Conservation (phyloP, 2,888 invertebrate genomes). For the Nyleta sp. region DNA sequence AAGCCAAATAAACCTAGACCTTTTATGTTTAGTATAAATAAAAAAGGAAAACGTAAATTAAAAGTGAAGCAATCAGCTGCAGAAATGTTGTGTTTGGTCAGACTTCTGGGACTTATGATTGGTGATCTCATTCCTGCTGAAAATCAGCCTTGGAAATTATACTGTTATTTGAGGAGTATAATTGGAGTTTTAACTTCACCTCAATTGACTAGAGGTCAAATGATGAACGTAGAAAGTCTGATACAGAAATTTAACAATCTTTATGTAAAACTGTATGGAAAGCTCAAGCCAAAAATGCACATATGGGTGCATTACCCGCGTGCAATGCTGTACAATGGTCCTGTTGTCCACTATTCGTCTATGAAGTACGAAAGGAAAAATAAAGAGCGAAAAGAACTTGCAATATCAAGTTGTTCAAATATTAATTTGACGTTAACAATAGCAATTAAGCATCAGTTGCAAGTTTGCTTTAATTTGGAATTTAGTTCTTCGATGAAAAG, state of each 20-base stretch:
- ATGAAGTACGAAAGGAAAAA: slow-evolving; percentile 54
- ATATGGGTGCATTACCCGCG: slow-evolving; percentile 31
- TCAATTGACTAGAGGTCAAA: slow-evolving; percentile 31
- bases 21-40: too few species aligned
- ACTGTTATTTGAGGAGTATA: slow-evolving; percentile 29
- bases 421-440: slow-evolving; percentile 43
- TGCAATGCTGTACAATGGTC: slow-evolving; percentile 30
- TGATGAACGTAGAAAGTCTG: slow-evolving; percentile 17
- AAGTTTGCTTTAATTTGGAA: neutral
- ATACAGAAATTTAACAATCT: slow-evolving; percentile 36
- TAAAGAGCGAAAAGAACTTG: slow-evolving; percentile 48
- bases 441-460: slow-evolving; percentile 25
- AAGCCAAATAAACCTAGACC: neutral
- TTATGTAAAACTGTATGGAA: slow-evolving; percentile 45
- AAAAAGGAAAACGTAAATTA: neutral
- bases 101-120: slow-evolving; percentile 1
- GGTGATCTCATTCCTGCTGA: slow-evolving; percentile 1
- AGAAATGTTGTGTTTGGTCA: neutral
- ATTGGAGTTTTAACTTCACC: slow-evolving; percentile 40
- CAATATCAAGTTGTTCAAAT: slow-evolving; percentile 34
- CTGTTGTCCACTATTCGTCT: slow-evolving; percentile 44
- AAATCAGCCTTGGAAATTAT: slow-evolving; percentile 1
- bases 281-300: slow-evolving; percentile 51
- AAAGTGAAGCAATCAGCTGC: slow-evolving; percentile 11
- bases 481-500: neutral